These are phyloP conservation scores for Synchiropus splendidus DNA, from an alignment of 2,113 vertebrate genomes.

Conservation along the genomic window DNA sequence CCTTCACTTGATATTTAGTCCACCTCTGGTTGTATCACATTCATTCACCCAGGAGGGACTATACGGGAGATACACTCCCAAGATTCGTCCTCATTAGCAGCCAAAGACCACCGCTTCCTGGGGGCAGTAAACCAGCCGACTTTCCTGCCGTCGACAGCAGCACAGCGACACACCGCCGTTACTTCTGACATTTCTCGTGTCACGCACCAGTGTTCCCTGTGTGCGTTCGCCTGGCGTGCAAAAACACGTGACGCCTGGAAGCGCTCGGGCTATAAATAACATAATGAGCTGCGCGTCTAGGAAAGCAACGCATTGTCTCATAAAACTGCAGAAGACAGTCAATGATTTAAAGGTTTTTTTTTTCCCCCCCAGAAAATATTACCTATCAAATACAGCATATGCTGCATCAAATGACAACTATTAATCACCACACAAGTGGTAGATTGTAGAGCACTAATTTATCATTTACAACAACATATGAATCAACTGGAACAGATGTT, in stretches of 20 bases:
- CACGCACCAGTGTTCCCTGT: slow-evolving; percentile 36
- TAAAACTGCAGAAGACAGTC: too few relatives aligned
- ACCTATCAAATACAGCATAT: too few relatives aligned
- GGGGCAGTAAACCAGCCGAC: slow-evolving; percentile 22
- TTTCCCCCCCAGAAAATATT: slow-evolving; percentile 4
- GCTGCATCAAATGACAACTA: too few relatives aligned
- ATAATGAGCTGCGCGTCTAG: slow-evolving; percentile 19
- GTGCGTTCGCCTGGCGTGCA: slow-evolving; percentile 19
- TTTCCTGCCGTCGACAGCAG: slow-evolving; percentile 8
- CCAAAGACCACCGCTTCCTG: slow-evolving; percentile 39
- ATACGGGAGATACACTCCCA: background rate
- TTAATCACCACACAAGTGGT: too few relatives aligned
- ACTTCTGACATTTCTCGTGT: slow-evolving; percentile 52
- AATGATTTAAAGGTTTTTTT: slow-evolving; percentile 12
- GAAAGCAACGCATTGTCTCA: background rate
- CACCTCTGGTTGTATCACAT: background rate
- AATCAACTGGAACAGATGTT: too few relatives aligned
- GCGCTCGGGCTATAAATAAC: slow-evolving; percentile 45
- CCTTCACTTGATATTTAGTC: too few relatives aligned
- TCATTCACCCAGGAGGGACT: background rate
- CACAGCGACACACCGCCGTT: slow-evolving; percentile 19
- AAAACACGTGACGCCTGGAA: slow-evolving; percentile 36
- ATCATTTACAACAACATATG: too few relatives aligned
- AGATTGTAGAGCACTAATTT: too few relatives aligned
- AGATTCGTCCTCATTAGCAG: slow-evolving; percentile 38